Base-by-base conservation (phyloP, 2,113 vertebrate genomes). In the Aix galericulata region DNA sequence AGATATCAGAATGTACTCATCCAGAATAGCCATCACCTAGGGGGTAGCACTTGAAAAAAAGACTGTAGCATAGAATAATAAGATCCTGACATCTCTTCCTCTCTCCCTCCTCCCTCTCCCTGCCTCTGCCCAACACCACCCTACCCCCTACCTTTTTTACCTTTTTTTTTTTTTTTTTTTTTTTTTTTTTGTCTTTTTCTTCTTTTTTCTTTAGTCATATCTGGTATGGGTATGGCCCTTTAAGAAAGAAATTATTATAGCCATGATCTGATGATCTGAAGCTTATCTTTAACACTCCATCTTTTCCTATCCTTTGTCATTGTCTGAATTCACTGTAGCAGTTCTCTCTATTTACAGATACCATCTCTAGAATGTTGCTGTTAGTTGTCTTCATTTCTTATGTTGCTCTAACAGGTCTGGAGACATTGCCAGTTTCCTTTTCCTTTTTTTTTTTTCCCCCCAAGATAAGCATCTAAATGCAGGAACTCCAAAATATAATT, bases 281-380 rank as follows among this genome's bases (percentile, higher is more conserved):
- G 29, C 3, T 87, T 84, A 78, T 87, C 42, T 87, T 82, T 84
- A 75, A 13, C 16, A 73, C 13, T 9, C 4, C 2, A 10, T 48
- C n/a, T 34, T 83, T 90, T 86, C 52, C 68, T 86, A 46, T 34
- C 48, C 9, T 52, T 71, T 91, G 84, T 71, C 14, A 13, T 36
- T 92, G 13, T 60, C 44, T 66, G n/a, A 88, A 76, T 87, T 76
- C 32, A 64, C 21, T 15, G 14, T 53, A 75, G 56, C 22, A 68
- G 8, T 79, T 60, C 21, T 69, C 42, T 80, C 25, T 84, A 12
- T 85, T 87, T 91, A 74, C 34, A 94, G 91, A 79, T 94, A 58
- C 2, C 1, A 86, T 76, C 74, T 92, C 42, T 52, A 56, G 38
- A 32, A 82, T 2, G 1, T 58, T 72, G 10, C 38, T 89, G 25